These are phyloP conservation scores for Guaruba guarouba DNA, from an alignment of 2,113 vertebrate species.

Conservation along the genomic window DNA sequence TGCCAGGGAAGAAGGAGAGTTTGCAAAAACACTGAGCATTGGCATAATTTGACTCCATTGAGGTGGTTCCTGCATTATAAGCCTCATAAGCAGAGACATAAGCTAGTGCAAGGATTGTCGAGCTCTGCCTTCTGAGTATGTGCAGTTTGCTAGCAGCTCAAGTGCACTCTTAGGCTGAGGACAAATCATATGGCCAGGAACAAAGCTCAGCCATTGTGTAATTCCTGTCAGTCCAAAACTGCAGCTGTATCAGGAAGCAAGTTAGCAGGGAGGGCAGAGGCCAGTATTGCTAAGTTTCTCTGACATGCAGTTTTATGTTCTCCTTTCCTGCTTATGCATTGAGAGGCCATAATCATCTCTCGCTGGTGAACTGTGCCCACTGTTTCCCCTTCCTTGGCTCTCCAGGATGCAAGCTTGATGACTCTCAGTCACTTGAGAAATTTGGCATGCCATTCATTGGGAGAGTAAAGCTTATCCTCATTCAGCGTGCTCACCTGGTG, in stretches of 20 bases:
- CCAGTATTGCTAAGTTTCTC: background rate
- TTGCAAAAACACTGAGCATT: background rate
- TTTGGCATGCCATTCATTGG: accelerated
- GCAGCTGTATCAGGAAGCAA: background rate
- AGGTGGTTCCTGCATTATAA: background rate
- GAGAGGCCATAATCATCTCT: background rate
- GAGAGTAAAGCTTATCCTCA: background rate
- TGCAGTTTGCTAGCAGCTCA: background rate
- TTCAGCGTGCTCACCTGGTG: background rate
- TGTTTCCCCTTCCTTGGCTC: background rate
- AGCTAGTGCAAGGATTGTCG: background rate
- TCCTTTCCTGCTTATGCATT: background rate
- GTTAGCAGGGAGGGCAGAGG: background rate
- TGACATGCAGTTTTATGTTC: accelerated
- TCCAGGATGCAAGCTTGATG: background rate
- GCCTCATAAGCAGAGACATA: background rate
- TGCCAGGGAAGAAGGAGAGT: background rate
- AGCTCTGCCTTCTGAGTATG: background rate
- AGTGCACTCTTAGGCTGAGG: background rate
- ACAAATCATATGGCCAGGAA: background rate
- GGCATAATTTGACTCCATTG: background rate
- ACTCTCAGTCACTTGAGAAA: background rate
- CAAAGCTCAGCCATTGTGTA: background rate
- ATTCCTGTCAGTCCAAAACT: background rate
- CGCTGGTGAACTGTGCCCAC: background rate